Conservation (phyloP, 64 coral and sea anemone species). For the Trachythela sp. region DNA sequence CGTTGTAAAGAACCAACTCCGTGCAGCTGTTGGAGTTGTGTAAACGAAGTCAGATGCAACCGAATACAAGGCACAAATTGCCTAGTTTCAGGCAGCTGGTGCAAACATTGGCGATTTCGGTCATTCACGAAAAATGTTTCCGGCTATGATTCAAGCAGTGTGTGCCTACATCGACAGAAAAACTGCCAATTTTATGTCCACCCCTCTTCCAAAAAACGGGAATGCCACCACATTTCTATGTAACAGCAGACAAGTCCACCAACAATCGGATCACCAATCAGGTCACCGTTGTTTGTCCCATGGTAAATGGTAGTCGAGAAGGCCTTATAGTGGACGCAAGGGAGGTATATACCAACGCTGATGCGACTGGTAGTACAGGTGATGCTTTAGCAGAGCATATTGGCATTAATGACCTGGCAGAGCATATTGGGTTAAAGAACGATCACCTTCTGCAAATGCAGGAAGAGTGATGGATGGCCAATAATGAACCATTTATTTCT, state of each 20-base stretch:
- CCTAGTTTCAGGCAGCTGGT: neutral
- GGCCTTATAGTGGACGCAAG: neutral
- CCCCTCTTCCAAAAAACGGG: neutral
- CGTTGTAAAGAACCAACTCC: slow-evolving; percentile 13
- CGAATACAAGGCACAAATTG: neutral
- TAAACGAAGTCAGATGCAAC: neutral
- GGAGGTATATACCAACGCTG: too few relatives aligned
- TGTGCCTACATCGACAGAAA: slow-evolving; percentile 8
- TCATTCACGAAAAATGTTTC: slow-evolving; percentile 5
- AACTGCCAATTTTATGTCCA: slow-evolving; percentile 2
- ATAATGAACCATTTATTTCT: neutral
- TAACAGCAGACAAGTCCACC: slow-evolving; percentile 7
- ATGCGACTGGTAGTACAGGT: too few relatives aligned
- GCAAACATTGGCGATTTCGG: neutral
- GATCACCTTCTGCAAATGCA: neutral
- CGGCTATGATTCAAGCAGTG: neutral
- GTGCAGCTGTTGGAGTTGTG: slow-evolving; percentile 12
- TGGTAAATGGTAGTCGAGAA: neutral
- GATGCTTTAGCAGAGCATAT: too few relatives aligned
- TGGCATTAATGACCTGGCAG: neutral
- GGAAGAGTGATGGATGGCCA: neutral
- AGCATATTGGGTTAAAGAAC: neutral
- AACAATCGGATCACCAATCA: neutral
- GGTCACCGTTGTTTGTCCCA: neutral
- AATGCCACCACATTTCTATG: too few relatives aligned